Conservation (phyloP, 2,113 vertebrate species). For the Callaeas wilsoni region DNA sequence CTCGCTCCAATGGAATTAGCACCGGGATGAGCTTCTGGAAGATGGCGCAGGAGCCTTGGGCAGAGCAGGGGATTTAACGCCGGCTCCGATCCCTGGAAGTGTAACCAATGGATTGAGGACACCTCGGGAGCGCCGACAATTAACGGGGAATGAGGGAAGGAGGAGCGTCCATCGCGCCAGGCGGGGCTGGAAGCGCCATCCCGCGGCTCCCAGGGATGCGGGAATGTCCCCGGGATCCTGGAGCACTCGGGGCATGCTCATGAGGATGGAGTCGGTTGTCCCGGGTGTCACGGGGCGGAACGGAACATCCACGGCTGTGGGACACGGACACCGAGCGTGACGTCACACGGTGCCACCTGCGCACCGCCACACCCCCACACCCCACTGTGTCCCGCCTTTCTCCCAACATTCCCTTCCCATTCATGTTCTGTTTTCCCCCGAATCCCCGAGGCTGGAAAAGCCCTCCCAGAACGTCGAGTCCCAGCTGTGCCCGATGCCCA, state of each 20-base stretch:
- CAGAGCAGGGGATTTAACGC: slow-evolving; percentile 64
- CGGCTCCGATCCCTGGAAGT: slow-evolving; percentile 37
- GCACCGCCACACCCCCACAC: neutral
- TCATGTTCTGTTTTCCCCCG: neutral
- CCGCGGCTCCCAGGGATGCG: neutral
- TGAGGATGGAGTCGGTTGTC: neutral
- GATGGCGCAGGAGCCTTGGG: slow-evolving; percentile 49
- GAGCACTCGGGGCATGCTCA: neutral
- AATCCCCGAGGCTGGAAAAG: neutral
- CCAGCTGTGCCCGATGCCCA: rapidly evolving
- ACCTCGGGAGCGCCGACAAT: neutral
- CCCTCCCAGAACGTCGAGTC: neutral
- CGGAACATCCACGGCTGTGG: neutral
- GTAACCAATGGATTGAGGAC: slow-evolving; percentile 16
- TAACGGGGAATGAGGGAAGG: slow-evolving; percentile 49
- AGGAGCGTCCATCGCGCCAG: slow-evolving; percentile 35
- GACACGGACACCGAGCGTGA: neutral
- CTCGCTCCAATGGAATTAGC: neutral
- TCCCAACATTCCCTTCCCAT: neutral
- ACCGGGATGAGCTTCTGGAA: slow-evolving; percentile 27
- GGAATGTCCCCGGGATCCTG: neutral
- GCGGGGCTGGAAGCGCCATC: slow-evolving; percentile 27
- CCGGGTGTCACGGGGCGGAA: neutral
- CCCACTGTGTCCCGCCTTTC: neutral
- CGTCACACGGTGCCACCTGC: rapidly evolving